Evolutionary conservation across 2,797 vertebrate genomes (phyloP), one percentile per base, ranked within the genome.

Genomic region (Clarias fuscus): DNA sequence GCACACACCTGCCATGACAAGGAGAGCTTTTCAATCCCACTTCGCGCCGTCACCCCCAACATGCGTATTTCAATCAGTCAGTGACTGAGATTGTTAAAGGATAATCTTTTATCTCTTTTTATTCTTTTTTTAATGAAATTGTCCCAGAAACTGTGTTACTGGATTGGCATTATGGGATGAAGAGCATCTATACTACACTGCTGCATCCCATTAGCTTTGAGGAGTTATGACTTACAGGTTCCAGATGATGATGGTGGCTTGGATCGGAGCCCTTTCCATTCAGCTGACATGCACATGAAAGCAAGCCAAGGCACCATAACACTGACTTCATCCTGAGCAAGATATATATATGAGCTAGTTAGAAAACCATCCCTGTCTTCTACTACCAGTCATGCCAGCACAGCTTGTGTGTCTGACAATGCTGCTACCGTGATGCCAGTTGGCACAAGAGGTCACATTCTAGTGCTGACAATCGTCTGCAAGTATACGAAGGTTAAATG

Each of bases 281-380:
- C 89, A 86, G 90, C 93, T 93, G 91, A 92, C 90, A 86, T 84
- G 76, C 58, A 85, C 87, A 37, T 85, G 90, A 93, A 93, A 92
- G 88, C 89, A 84, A 90, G 90, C 91, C 90, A 89, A 89, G 89
- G 86, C 90, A 93, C 86, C 62, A 27, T 78, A 93, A 95, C 92
- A 92, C 91, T 89, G 86, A 90, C 89, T 90, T 84, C 84, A 87
- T 88, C 85, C 58, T 24, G 90, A 88, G 62, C 88, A 91, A 65
- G 89, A 87, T 86, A 84, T 71, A 88, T 82, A 84, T 71, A 88
- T 82, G 90, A 91, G 91, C 91, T 93, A 93, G 89, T 93, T 92
- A 92, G 92, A 91, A 92, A 85, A 79, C 79, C 88, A 88, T 89
- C 80, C 85, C 86, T 88, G 91, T 86, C 90, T 85, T 90, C 86